phyloP scores from a whole-genome alignment of 2,797 vertebrate species.

The Spheniscus humboldti region DNA sequence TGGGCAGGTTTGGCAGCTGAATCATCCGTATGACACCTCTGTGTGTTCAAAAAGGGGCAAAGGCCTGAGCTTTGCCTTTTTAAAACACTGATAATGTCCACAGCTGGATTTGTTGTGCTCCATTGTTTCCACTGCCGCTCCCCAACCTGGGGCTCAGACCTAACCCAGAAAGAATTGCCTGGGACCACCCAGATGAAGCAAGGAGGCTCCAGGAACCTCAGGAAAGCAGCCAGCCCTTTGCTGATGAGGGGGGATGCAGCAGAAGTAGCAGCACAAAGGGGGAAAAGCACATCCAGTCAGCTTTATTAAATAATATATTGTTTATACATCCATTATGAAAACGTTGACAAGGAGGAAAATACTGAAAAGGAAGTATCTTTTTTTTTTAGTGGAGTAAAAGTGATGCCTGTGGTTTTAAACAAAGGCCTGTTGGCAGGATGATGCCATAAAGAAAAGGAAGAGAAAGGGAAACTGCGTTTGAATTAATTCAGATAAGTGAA shows the following conservation, averaged over 20 bases:
- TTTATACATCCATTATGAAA: neutral
- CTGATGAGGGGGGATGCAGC: neutral
- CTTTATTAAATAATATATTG: neutral
- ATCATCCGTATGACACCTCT: neutral
- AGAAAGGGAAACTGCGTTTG: constrained; percentile 35
- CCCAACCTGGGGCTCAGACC: neutral
- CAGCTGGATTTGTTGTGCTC: neutral
- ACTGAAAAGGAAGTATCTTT: neutral
- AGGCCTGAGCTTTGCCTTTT: neutral
- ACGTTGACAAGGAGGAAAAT: neutral
- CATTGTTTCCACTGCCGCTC: neutral
- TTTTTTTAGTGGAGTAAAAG: constrained; percentile 1
- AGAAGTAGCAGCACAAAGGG: neutral
- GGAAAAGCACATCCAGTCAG: neutral
- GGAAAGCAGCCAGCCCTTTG: neutral
- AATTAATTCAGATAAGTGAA: constrained; percentile 28
- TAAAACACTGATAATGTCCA: neutral
- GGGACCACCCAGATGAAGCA: neutral
- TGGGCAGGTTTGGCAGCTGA: neutral
- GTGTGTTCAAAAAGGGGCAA: neutral
- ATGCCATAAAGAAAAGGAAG: constrained; percentile 26
- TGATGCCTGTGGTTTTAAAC: constrained; percentile 43
- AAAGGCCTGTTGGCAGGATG: neutral
- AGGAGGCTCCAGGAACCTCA: neutral
- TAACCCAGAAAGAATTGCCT: neutral